A percentile compares a stretch with the other conserved stretches of the same genome.
phyloP scores from a whole-genome alignment of 2,888 invertebrate species.

The Synergus gifuensis region DNA sequence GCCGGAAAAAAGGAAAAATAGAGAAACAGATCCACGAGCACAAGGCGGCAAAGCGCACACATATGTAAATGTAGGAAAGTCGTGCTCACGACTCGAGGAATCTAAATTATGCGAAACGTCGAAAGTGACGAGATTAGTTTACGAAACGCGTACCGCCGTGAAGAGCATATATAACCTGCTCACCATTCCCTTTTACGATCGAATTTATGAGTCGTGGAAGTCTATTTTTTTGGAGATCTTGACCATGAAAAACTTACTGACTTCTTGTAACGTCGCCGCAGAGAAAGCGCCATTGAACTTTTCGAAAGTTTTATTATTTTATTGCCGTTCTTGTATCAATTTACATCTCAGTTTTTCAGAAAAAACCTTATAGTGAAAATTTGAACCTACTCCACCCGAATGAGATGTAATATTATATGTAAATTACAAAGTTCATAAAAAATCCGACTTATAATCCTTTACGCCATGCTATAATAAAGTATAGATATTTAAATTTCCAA shows the following conservation, averaged over 20 bases:
- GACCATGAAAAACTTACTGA: conserved; percentile 24
- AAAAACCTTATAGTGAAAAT: neutral
- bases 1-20: conserved; percentile 45
- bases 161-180: neutral
- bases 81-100: conserved; percentile 46
- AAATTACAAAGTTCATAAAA: neutral
- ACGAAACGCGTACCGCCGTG: conserved; percentile 45
- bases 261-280: conserved; percentile 23
- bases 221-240: neutral
- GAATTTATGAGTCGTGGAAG: conserved; percentile 11
- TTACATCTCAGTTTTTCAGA: neutral
- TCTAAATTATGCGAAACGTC: conserved; percentile 53
- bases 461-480: neutral
- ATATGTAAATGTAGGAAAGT: conserved; percentile 50
- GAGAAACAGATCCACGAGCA: conserved; percentile 44
- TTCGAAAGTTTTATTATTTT: conserved; percentile 32
- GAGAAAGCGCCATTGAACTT: conserved; percentile 21
- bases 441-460: neutral
- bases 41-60: conserved; percentile 42
- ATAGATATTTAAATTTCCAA: neutral
- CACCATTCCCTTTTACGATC: conserved; percentile 9
- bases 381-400: too few relatives aligned
- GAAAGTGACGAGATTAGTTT: conserved; percentile 55
- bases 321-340: neutral
- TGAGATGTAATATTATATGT: neutral